Percentiles rank a stretch among this genome's conserved stretches.
These are phyloP conservation scores for Hesperophylax magnus DNA, from an alignment of 1,140 invertebrate species.

Conservation along the genomic window DNA sequence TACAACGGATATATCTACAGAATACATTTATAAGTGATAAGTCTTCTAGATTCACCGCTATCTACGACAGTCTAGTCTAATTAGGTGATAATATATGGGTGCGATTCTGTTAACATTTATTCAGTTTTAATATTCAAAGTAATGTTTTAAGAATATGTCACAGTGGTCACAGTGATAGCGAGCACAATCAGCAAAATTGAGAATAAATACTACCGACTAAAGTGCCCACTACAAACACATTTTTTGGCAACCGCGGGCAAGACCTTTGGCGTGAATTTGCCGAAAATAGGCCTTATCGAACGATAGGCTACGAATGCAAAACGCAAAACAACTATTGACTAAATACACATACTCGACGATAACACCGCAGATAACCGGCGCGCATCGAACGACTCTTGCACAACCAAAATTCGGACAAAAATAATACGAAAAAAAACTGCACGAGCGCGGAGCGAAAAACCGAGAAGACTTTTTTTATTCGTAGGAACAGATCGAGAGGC, in stretches of 20 bases:
- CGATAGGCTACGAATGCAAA: constrained; percentile 23
- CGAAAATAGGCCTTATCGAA: constrained; percentile 32
- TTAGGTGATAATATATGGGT: no score
- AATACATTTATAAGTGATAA: no score
- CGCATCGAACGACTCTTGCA: not conserved
- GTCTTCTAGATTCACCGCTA: no score
- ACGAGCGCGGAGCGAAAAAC: not conserved
- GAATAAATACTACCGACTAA: not conserved
- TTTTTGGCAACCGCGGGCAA: not conserved
- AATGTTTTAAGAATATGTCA: no score
- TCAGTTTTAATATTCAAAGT: no score
- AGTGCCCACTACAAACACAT: not conserved
- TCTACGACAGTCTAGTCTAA: no score
- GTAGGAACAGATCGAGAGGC: constrained; percentile 15
- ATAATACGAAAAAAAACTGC: constrained; percentile 15
- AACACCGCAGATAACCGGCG: constrained; percentile 7
- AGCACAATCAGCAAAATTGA: no score
- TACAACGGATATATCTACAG: no score
- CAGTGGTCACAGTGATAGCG: no score
- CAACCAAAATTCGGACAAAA: not conserved
- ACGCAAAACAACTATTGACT: constrained; percentile 25
- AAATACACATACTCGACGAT: constrained; percentile 28
- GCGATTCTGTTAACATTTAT: no score
- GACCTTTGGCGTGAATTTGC: not conserved
- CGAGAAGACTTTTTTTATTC: constrained; percentile 23